Base-by-base conservation (phyloP, 1,140 invertebrate species). In the Euglossa dilemma region DNA sequence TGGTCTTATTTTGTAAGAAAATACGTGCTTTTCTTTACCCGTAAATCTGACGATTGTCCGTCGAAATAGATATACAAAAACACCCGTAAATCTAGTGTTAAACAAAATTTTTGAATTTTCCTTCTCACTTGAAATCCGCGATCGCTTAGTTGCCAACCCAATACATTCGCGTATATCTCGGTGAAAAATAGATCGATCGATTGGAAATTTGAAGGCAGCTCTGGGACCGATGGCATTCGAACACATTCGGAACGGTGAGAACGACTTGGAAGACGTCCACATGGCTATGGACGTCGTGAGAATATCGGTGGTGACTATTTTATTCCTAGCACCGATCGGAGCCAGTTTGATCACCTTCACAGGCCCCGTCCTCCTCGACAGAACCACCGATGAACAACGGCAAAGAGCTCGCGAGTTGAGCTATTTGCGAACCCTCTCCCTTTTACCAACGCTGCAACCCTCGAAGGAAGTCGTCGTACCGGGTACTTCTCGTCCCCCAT, bases 211-310 rank as follows among this genome's bases (percentile, higher is more conserved):
- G 57, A 45, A 94, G 93, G 93, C 93, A 25, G 93, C 92, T 11
- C 72, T 94, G 20, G 93, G 91, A 20, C 93, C 93, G 23, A 91
- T 93, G 89, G 89, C 92, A 0, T 90, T 89, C 20, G 92, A 94
- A 77, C 89, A 90, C 4, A 90, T 92, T 0, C 59, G 78, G 52
- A 64, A 82, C 25, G 80, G 85, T 20, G 76, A 82, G 3, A 80
- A 93, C 18, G 12, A 25, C 3, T 18, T 12, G 63, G 57, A 82
- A 63, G 69, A 63, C 85, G 86, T 93, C 50, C 85, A 91, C 61
- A 25, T 93, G 36, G 93, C 93, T 25, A 80, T 89, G 9, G 93
- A 94, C 59, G 59, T 94, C 9, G 84, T 93, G 1, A 90, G 85
- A 78, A 77, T 94, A 79, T 92, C 93, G 25, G 90, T 93, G 45